Percentiles rank a stretch among this genome's conserved stretches.
Conservation (phyloP, 2,797 vertebrate genomes). For the Myotis myotis region DNA sequence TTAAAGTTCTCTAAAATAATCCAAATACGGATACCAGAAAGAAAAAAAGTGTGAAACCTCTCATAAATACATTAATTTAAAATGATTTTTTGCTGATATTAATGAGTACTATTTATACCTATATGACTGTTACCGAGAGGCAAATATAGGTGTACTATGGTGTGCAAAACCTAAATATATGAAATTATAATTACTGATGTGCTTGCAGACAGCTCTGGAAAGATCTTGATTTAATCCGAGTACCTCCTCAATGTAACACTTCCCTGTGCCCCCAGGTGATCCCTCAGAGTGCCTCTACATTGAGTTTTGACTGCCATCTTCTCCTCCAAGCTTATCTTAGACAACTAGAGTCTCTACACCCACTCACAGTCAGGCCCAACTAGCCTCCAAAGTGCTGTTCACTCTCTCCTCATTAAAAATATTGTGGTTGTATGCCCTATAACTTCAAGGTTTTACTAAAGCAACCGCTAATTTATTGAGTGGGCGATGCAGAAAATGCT, state of each 20-base stretch:
- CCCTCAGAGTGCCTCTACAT: not conserved
- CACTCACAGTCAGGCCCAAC: not conserved
- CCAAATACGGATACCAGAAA: not conserved
- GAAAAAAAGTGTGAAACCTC: not conserved
- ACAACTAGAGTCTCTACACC: not conserved
- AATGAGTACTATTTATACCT: not conserved
- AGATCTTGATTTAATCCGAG: not conserved
- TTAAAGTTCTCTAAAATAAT: not conserved
- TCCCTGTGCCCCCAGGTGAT: too few species aligned
- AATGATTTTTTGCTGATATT: not conserved
- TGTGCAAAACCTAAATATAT: not conserved
- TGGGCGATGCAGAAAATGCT: not conserved
- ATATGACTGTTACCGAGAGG: not conserved
- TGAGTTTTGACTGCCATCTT: not conserved
- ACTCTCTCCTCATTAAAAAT: not conserved
- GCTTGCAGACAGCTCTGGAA: not conserved
- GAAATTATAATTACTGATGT: not conserved
- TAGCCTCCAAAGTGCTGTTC: not conserved
- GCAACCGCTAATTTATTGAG: not conserved
- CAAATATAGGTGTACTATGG: not conserved
- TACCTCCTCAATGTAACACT: not conserved
- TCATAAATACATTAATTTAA: not conserved
- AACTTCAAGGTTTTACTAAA: not conserved
- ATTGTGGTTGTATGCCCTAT: not conserved
- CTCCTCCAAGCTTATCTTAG: not conserved